Base-by-base conservation (phyloP, 1,140 invertebrate species). In the Apis dorsata region DNA sequence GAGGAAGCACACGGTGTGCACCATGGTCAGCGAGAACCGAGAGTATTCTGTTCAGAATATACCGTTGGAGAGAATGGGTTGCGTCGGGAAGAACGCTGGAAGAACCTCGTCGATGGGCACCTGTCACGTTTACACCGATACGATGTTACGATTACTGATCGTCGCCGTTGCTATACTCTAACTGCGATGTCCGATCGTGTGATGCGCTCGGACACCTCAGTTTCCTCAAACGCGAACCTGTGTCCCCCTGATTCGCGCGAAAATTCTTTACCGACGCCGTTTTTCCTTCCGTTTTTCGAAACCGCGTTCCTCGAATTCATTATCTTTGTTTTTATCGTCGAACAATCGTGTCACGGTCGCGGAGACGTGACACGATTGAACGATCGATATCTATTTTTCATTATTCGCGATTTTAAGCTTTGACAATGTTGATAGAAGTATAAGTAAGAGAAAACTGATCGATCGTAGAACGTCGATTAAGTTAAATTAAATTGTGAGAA, bases 1-100 rank as follows among this genome's bases (percentile, higher is more conserved):
- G 86, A 97, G 97, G 94, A 97, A 97, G 91, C 95, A 97, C 68
- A 97, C 97, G 1, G 94, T 97, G 49, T 98, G 97, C 92, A 96
- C 95, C 62, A 96, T 97, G 95, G 90, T 94, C 44, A 94, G 94
- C 86, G 97, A 97, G 90, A 96, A 97, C 90, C 95, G 97, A 44
- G 97, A 98, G 91, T 98, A 97, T 93, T 96, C 95, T 86, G 95
- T 98, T 60, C 96, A 97, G 88, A 96, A 96, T 91, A 96, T 98
- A 94, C 97, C 97, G 1, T 93, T 97, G 73, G 96, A 97, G 81
- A 96, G 95, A 89, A 97, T 97, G 96, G 96, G 96, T 83, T 97
- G 97, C 93, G 95, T 95, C 66, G 95, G 96, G 78, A 96, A 97
- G 93, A 95, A 94, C 86, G 90, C 92, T 53, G 93, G 94, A 19